Evolutionary conservation across 1,140 invertebrate genomes (phyloP).

Genomic region (Mesaphorura yosii): DNA sequence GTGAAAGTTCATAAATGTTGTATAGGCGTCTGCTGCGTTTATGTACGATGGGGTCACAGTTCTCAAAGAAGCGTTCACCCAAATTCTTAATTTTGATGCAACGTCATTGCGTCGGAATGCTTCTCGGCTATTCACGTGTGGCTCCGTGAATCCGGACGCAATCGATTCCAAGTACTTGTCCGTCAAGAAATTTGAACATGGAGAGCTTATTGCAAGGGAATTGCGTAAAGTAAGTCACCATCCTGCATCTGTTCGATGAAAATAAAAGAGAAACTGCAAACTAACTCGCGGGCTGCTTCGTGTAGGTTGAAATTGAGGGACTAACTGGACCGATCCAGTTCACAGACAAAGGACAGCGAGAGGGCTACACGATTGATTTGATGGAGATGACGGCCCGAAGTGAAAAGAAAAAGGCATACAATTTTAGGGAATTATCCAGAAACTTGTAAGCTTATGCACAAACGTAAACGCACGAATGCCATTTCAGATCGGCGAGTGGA

Average conservation of each 20-base stretch:
- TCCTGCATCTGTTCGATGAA: no score
- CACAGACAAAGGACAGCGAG: conserved; percentile 56
- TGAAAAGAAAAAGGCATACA: conserved; percentile 62
- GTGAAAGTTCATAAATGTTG: no score
- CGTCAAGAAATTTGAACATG: conserved; percentile 67
- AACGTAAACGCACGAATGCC: not conserved
- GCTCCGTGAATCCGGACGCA: conserved; percentile 1
- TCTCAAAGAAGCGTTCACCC: conserved; percentile 74
- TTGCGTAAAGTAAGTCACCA: conserved; percentile 58
- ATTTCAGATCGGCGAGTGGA: conserved; percentile 74
- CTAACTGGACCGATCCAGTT: conserved; percentile 81
- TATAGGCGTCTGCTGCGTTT: conserved; percentile 45
- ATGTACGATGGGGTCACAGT: conserved; percentile 88
- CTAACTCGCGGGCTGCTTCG: no score
- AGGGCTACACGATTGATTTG: conserved; percentile 82
- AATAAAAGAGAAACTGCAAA: no score
- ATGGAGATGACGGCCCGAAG: conserved; percentile 83
- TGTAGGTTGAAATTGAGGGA: conserved; percentile 76
- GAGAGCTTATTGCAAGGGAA: conserved; percentile 69
- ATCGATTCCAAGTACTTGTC: conserved; percentile 10
- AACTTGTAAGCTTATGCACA: not conserved
- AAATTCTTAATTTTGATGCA: conserved; percentile 64
- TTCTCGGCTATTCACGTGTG: conserved; percentile 15
- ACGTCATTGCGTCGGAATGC: conserved; percentile 32
- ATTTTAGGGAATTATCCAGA: not conserved